Evolutionary conservation across 2,113 vertebrate species (phyloP).

Genomic region (Clarias gariepinus): DNA sequence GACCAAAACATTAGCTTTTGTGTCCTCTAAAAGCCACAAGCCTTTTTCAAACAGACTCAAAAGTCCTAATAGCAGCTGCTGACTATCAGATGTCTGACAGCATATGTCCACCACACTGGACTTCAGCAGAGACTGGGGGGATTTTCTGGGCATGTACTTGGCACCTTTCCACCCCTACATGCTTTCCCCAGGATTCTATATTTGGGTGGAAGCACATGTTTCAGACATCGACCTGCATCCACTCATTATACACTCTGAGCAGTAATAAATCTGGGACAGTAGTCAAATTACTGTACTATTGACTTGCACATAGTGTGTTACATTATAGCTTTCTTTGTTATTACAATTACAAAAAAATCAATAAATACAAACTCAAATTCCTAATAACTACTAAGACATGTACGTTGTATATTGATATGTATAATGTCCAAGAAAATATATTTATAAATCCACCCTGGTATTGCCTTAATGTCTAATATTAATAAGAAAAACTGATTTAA

Average conservation of each 20-base stretch:
- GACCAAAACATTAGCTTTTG: not conserved
- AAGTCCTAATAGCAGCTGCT: constrained; percentile 42
- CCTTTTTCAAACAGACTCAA: constrained; percentile 3
- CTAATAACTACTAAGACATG: not conserved
- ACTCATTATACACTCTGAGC: not conserved
- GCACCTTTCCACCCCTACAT: constrained; percentile 25
- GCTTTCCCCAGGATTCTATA: constrained; percentile 38
- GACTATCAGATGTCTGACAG: constrained; percentile 33
- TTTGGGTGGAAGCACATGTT: constrained; percentile 38
- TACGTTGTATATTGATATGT: too few species aligned
- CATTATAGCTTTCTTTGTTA: not conserved
- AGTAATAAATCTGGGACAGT: not conserved
- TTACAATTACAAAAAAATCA: not conserved
- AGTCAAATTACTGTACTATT: not conserved
- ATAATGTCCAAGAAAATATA: not conserved
- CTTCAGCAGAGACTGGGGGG: constrained; percentile 21
- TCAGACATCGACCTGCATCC: constrained; percentile 12
- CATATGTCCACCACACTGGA: constrained; percentile 41
- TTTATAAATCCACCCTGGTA: not conserved
- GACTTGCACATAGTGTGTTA: not conserved
- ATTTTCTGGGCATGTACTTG: constrained; percentile 29
- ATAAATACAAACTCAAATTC: not conserved
- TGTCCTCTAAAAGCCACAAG: constrained; percentile 10
- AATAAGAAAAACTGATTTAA: not conserved
- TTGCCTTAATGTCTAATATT: not conserved